Evolutionary conservation across 2,113 vertebrate species (phyloP).

Genomic region (Cottus gobio): DNA sequence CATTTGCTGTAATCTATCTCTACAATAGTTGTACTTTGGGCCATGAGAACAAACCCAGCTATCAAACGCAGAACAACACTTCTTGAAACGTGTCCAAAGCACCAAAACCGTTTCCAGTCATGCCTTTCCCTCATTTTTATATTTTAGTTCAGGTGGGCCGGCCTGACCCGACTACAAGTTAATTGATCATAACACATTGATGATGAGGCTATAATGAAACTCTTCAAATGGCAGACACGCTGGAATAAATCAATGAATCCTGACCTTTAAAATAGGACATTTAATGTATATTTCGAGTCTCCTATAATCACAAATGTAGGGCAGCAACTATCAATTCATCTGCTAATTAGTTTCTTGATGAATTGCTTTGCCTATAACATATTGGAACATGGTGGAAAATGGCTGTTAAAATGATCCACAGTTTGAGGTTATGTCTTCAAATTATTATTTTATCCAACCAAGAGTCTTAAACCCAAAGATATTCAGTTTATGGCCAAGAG

Average conservation of each 20-base stretch:
- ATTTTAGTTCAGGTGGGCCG: neutral
- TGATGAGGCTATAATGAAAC: neutral
- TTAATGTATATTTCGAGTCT: neutral
- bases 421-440: neutral
- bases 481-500: neutral
- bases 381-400: neutral
- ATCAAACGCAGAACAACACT: neutral
- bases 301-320: neutral
- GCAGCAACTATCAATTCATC: neutral
- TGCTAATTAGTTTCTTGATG: neutral
- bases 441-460: neutral
- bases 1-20: slow-evolving; percentile 54
- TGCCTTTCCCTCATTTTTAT: neutral
- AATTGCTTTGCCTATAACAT: neutral
- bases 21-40: neutral
- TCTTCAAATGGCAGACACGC: neutral
- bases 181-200: slow-evolving; percentile 6
- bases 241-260: neutral
- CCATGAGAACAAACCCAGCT: neutral
- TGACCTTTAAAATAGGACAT: neutral
- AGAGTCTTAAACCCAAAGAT: neutral
- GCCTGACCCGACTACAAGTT: neutral
- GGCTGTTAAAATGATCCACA: neutral
- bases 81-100: neutral
- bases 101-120: neutral